These are phyloP conservation scores for Drosophila sechellia DNA, from an alignment of 1,140 invertebrate genomes.

Conservation along the genomic window DNA sequence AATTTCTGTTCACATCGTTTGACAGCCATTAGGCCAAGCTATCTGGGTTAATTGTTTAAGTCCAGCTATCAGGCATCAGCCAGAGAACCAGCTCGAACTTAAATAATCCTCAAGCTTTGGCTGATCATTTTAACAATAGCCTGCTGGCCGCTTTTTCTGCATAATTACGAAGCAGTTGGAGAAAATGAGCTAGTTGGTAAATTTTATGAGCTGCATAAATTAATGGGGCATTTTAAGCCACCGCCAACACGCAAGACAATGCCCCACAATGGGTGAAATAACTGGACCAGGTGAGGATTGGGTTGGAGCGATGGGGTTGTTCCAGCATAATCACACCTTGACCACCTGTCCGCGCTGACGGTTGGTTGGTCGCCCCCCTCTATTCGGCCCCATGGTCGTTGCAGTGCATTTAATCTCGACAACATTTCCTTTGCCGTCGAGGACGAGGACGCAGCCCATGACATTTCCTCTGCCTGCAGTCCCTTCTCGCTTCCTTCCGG, in stretches of 20 bases:
- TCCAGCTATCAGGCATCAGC: slow-evolving; percentile 3
- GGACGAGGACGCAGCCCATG: slow-evolving; percentile 62
- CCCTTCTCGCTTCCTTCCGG: slow-evolving; percentile 11
- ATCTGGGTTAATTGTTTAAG: slow-evolving; percentile 29
- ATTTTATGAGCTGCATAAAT: slow-evolving; percentile 65
- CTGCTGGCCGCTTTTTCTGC: not conserved
- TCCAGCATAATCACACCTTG: slow-evolving; percentile 63
- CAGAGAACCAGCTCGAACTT: not conserved
- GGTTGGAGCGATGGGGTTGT: not conserved
- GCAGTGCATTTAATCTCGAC: slow-evolving; percentile 75
- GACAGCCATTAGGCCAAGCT: slow-evolving; percentile 13
- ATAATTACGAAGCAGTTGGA: slow-evolving; percentile 40
- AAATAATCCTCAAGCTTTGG: slow-evolving; percentile 1
- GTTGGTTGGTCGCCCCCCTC: slow-evolving; percentile 1
- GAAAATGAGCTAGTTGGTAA: slow-evolving; percentile 15
- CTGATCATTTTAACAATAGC: slow-evolving; percentile 14
- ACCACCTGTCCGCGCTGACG: slow-evolving; percentile 64
- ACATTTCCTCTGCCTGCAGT: slow-evolving; percentile 73
- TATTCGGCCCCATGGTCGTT: slow-evolving; percentile 19
- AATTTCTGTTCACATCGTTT: slow-evolving; percentile 3
- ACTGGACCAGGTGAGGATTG: not conserved
- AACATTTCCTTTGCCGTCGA: slow-evolving; percentile 72
- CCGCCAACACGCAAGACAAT: slow-evolving; percentile 60
- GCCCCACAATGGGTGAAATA: slow-evolving; percentile 15
- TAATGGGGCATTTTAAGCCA: slow-evolving; percentile 67